phyloP scores from a whole-genome alignment of 2,888 invertebrate species.

The Chrysina gloriosa region DNA sequence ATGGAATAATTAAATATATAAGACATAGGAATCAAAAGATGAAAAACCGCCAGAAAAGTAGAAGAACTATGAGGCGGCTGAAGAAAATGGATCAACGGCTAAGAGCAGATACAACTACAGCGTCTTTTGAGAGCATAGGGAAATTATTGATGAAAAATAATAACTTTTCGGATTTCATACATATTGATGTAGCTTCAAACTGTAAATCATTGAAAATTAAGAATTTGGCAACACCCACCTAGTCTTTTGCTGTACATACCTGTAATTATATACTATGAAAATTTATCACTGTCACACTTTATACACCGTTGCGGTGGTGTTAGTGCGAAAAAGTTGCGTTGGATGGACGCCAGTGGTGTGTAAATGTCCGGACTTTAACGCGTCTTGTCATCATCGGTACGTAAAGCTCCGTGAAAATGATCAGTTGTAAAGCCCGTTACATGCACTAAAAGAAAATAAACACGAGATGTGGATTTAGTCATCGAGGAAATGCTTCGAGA shows the following conservation, averaged over 20 bases:
- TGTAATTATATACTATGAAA: background rate
- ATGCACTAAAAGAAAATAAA: background rate
- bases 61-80: too few relatives aligned
- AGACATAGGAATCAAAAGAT: too few relatives aligned
- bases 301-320: background rate
- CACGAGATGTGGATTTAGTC: background rate
- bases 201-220: too few relatives aligned
- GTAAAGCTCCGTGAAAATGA: background rate
- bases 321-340: constrained; percentile 10
- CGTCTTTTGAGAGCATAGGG: too few relatives aligned
- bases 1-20: too few relatives aligned
- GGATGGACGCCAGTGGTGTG: constrained; percentile 9
- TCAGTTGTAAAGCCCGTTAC: constrained; percentile 9
- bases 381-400: constrained; percentile 19
- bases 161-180: too few relatives aligned
- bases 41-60: too few relatives aligned
- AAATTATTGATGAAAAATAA: too few relatives aligned
- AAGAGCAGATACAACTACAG: too few relatives aligned
- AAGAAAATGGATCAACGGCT: too few relatives aligned
- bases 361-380: constrained; percentile 23
- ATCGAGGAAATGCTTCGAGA: background rate
- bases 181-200: too few relatives aligned
- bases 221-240: too few relatives aligned
- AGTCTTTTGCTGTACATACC: background rate
- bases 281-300: constrained; percentile 14